phyloP scores from a whole-genome alignment of 2,797 vertebrate species.

The Pipistrellus pygmaeus region DNA sequence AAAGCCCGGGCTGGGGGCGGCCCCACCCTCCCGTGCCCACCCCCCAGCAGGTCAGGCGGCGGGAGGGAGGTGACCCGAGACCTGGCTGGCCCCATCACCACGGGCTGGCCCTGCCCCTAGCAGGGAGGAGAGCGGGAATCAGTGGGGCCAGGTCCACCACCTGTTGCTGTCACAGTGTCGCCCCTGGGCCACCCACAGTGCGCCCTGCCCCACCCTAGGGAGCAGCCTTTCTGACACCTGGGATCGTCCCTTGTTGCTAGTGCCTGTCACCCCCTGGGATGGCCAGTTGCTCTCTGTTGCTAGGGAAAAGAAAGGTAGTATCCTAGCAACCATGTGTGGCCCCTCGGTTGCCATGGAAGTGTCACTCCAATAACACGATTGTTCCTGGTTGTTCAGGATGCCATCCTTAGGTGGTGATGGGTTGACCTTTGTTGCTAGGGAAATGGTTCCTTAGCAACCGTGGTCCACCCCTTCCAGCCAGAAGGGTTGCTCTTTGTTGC shows the following conservation, averaged over 20 bases:
- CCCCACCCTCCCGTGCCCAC: conserved; percentile 90
- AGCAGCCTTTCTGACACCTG: neutral
- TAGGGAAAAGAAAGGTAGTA: conserved; percentile 22
- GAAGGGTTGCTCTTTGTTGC: neutral
- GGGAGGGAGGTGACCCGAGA: conserved; percentile 77
- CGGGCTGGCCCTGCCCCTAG: conserved; percentile 72
- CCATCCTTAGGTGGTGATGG: neutral
- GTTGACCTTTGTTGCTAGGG: conserved; percentile 11
- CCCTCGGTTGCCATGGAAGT: neutral
- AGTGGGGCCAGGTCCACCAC: neutral
- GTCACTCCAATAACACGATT: neutral
- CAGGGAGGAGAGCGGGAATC: conserved; percentile 61
- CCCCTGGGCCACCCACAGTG: neutral
- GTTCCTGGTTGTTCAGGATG: neutral
- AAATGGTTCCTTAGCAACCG: neutral
- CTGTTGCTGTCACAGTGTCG: neutral
- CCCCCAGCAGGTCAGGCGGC: conserved; percentile 82
- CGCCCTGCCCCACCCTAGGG: neutral
- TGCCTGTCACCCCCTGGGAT: neutral
- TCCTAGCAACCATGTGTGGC: neutral
- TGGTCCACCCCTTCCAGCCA: neutral
- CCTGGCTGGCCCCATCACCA: conserved; percentile 52
- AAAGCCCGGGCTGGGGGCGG: conserved; percentile 93
- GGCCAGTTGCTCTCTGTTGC: neutral
- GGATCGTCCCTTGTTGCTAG: conserved; percentile 13